These are phyloP conservation scores for Achlya flavicornis DNA, from an alignment of 2,888 invertebrate species.

Conservation along the genomic window DNA sequence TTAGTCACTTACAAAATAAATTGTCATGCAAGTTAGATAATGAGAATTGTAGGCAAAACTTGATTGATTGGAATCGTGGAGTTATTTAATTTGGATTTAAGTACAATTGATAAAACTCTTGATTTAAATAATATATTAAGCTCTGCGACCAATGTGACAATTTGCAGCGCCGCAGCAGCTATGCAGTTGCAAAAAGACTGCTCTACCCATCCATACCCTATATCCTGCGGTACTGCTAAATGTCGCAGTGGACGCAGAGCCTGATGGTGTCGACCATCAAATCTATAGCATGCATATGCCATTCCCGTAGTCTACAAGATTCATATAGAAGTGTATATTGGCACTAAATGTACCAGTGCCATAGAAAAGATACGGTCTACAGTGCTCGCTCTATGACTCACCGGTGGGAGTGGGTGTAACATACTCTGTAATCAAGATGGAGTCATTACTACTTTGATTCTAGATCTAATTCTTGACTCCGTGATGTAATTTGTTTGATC, in stretches of 20 bases:
- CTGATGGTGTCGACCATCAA: neutral
- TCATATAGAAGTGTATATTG: neutral
- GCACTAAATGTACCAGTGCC: slow-evolving; percentile 10
- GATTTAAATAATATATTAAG: neutral
- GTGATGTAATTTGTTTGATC: slow-evolving; percentile 62
- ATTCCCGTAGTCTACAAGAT: neutral
- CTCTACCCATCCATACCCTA: too few relatives aligned
- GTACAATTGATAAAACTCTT: neutral
- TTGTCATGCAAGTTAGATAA: neutral
- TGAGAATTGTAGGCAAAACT: neutral
- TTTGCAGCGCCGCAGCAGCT: too few relatives aligned
- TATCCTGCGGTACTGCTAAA: too few relatives aligned
- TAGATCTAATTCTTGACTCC: slow-evolving; percentile 80
- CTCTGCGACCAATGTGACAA: too few relatives aligned
- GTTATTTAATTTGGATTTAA: neutral
- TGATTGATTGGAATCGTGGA: neutral
- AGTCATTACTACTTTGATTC: slow-evolving; percentile 78
- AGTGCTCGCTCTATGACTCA: slow-evolving; percentile 78
- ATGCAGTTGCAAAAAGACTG: too few relatives aligned
- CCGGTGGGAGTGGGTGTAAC: slow-evolving; percentile 83
- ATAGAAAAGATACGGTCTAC: slow-evolving; percentile 45
- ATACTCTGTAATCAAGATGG: slow-evolving; percentile 84
- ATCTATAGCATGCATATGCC: neutral
- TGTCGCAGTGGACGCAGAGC: too few relatives aligned
- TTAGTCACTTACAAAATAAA: neutral